Evolutionary conservation across 2,113 vertebrate genomes (phyloP), one percentile per base, ranked within the genome.

Genomic region (Atlantisia rogersi): DNA sequence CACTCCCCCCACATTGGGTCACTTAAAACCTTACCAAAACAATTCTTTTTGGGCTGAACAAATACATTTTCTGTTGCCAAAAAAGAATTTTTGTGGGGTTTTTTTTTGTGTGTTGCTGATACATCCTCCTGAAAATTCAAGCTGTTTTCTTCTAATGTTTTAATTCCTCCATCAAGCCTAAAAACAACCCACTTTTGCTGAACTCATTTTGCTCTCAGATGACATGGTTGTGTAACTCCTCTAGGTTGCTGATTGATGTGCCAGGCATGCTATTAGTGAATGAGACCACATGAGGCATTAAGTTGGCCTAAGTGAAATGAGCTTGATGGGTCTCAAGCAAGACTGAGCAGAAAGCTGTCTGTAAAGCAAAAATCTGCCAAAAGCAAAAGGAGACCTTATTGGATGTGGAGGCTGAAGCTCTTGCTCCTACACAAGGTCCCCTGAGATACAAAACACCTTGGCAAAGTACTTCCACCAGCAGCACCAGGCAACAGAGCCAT

Each of bases 121-220:
- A 70, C 16, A 67, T 90, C 28, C 56, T 85, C 78, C 50, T 87
- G 68, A 83, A 95, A 80, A 87, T 44, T 69, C 67, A 90, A 92
- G 39, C 56, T 79, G 82, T 11, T 92, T 70, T n/a, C 82, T 83
- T 83, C 42, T 79, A 65, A 94, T 69, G 35, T 75, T 84, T 84
- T 80, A 74, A 83, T 83, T 92, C 56, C 50, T 52, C 28, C 62
- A 83, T 20, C 39, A 65, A 90, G 31, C 26, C n/a, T 75, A 53
- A 75, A 92, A 87, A 55, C 42, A 86, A 35, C 55, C 13, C n/a
- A 29, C 8, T 35, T 70, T 55, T 44, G 50, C 82, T 50, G 73
- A 64, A 11, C 20, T 75, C 39, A 39, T 80, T 83, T 50, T 70
- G 17, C 35, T 83, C 62, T 87, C 68, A 35, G 74, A 87, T 75